phyloP scores from a whole-genome alignment of 2,113 vertebrate species.

The Cinclus mexicanus region DNA sequence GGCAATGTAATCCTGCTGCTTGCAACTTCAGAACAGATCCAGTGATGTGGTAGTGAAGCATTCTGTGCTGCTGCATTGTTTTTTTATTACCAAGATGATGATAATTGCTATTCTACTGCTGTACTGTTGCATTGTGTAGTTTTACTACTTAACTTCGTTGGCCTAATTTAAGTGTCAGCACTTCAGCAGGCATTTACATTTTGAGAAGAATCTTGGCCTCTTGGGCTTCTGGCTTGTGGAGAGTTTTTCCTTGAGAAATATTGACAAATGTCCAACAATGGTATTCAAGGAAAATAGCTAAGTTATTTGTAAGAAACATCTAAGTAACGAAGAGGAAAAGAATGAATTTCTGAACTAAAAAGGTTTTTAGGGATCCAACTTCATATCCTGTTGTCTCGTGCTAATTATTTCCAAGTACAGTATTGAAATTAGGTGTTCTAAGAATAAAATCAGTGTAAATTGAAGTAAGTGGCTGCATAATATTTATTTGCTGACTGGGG shows the following conservation, averaged over 20 bases:
- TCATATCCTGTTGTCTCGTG: neutral
- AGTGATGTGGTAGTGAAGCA: neutral
- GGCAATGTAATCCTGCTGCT: neutral
- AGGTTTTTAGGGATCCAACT: neutral
- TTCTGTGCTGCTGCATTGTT: neutral
- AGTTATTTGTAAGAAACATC: neutral
- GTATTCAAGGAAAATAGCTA: constrained; percentile 14
- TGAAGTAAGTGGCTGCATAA: neutral
- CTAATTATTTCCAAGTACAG: neutral
- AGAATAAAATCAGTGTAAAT: neutral
- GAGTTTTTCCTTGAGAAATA: constrained; percentile 26
- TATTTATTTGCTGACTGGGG: neutral
- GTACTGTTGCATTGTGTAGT: neutral
- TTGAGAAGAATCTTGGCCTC: constrained; percentile 12
- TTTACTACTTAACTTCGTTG: constrained; percentile 1
- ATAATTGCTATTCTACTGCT: neutral
- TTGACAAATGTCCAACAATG: neutral
- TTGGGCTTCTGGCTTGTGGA: neutral
- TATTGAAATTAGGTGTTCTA: neutral
- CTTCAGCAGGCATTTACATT: neutral
- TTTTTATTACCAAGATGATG: neutral
- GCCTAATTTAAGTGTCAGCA: neutral
- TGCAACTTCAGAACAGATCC: neutral
- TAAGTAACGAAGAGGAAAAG: neutral
- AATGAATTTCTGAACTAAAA: neutral